A percentile compares a stretch with the other conserved stretches of the same genome.
Evolutionary conservation across 2,888 invertebrate genomes (phyloP).

Genomic region (Latrodectus hesperus): DNA sequence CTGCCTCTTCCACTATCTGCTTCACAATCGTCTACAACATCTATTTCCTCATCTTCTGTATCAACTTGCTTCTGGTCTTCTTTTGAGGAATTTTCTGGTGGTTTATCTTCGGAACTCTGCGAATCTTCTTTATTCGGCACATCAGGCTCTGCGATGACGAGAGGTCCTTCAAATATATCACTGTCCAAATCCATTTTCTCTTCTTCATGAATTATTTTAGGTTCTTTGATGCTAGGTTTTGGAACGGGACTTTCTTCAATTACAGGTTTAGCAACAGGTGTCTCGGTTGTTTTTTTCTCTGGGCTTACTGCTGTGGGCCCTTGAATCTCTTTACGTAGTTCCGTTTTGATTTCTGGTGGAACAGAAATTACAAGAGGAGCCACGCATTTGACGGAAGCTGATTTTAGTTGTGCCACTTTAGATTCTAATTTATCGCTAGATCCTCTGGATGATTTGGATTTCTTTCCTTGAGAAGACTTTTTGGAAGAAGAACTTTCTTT

Average conservation of each 20-base stretch:
- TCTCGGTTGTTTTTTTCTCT: slow-evolving; percentile 29
- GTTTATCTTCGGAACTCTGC: slow-evolving; percentile 30
- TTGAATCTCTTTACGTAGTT: slow-evolving; percentile 17
- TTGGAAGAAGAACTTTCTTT: slow-evolving; percentile 44
- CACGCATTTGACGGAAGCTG: slow-evolving; percentile 51
- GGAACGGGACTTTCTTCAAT: background rate
- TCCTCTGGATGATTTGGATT: slow-evolving; percentile 45
- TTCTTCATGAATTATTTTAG: slow-evolving; percentile 26
- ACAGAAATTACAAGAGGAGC: slow-evolving; percentile 61
- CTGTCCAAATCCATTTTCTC: slow-evolving; percentile 64
- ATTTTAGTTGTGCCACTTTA: slow-evolving; percentile 61
- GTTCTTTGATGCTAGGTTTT: background rate
- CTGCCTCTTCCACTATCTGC: slow-evolving; percentile 67
- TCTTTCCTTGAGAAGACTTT: slow-evolving; percentile 44
- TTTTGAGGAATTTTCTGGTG: background rate
- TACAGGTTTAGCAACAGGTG: background rate
- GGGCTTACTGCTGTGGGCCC: background rate
- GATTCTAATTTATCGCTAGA: slow-evolving; percentile 48
- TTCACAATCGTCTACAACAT: slow-evolving; percentile 59
- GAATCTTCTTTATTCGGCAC: slow-evolving; percentile 47
- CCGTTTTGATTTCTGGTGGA: slow-evolving; percentile 33
- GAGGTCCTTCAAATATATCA: slow-evolving; percentile 58
- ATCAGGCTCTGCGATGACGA: slow-evolving; percentile 65
- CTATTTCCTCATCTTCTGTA: slow-evolving; percentile 58
- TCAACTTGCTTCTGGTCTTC: slow-evolving; percentile 9